Conservation (phyloP, 2,888 invertebrate species). For the Pardosa pseudoannulata region DNA sequence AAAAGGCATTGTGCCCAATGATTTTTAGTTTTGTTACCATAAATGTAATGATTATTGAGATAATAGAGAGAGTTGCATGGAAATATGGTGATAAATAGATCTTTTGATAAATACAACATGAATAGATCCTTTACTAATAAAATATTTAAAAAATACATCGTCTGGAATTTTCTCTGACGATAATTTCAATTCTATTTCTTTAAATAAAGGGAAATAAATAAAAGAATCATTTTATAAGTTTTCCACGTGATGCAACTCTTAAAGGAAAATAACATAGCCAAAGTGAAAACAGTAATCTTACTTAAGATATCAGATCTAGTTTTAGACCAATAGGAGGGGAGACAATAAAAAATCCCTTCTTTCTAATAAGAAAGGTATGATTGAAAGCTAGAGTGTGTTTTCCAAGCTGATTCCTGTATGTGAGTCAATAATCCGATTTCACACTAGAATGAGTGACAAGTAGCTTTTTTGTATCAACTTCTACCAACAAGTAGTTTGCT, state of each 20-base stretch:
- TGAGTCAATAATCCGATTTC: conserved; percentile 54
- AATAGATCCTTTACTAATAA: no score
- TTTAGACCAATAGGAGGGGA: conserved; percentile 35
- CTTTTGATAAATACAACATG: no score
- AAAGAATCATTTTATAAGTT: neutral
- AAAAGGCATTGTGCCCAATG: no score
- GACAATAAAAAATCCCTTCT: conserved; percentile 21
- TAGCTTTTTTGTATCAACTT: conserved; percentile 22
- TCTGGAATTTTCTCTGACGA: neutral
- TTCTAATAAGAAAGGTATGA: conserved; percentile 25
- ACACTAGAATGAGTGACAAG: conserved; percentile 40
- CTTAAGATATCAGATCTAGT: conserved; percentile 35
- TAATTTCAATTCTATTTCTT: no score
- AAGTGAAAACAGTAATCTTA: conserved; percentile 31
- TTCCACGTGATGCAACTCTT: conserved; percentile 17
- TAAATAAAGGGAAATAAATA: neutral
- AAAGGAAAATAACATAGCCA: conserved; percentile 1
- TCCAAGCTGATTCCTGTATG: conserved; percentile 25
- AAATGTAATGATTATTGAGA: no score
- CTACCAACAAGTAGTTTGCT: no score
- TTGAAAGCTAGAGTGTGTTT: conserved; percentile 37
- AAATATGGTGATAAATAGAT: no score
- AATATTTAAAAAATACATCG: neutral
- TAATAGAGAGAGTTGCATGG: no score
- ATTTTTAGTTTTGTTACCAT: no score